Evolutionary conservation across 53 echinoderm and acorn worm species (phyloP).

Genomic region (Henricia sp.): DNA sequence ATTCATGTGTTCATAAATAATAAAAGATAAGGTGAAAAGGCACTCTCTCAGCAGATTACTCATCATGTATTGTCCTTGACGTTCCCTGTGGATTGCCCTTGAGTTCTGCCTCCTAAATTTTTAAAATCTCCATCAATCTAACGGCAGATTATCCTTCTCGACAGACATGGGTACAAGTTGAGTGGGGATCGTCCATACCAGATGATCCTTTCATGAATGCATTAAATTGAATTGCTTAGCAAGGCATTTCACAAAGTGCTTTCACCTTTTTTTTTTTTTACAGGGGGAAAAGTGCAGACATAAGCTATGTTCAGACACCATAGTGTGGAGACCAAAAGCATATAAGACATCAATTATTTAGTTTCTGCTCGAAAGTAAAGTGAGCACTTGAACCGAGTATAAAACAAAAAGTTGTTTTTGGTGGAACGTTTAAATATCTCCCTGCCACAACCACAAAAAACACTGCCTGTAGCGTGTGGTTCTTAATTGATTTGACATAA

Average conservation of each 20-base stretch:
- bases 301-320: too few relatives aligned
- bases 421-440: too few relatives aligned
- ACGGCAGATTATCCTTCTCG: slow-evolving; percentile 28
- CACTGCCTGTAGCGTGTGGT: not conserved
- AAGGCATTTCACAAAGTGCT: slow-evolving; percentile 20
- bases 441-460: too few relatives aligned
- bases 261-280: too few relatives aligned
- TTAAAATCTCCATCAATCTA: slow-evolving; percentile 25
- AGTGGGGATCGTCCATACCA: not conserved
- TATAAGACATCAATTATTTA: too few relatives aligned
- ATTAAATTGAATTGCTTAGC: slow-evolving; percentile 18
- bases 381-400: too few relatives aligned
- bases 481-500: slow-evolving; percentile 21
- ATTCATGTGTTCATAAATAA: too few relatives aligned
- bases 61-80: not conserved
- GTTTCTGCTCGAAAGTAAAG: too few relatives aligned
- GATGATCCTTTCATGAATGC: slow-evolving; percentile 56
- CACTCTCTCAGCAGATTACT: not conserved
- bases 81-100: not conserved
- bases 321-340: too few relatives aligned
- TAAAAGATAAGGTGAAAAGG: not conserved
- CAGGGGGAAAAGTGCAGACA: too few relatives aligned
- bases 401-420: too few relatives aligned
- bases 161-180: not conserved
- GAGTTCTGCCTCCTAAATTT: not conserved